Evolutionary conservation across 2,113 vertebrate species (phyloP).

Genomic region (Forbesichthys papilliferus): DNA sequence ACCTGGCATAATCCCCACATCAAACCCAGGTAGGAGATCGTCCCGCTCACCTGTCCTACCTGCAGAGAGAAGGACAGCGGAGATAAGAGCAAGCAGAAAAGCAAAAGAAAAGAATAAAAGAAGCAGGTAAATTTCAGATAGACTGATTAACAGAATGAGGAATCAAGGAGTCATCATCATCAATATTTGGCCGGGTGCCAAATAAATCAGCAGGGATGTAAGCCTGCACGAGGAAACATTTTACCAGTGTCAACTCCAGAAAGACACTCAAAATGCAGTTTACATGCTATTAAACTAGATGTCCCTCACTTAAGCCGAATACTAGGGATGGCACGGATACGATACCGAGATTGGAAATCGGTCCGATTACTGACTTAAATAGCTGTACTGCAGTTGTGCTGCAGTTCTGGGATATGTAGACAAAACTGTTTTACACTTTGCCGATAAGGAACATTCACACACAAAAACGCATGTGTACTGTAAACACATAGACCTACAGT

Average conservation of each 20-base stretch:
- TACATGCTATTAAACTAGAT: background rate
- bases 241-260: too few relatives aligned
- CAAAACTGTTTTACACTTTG: background rate
- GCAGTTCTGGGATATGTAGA: constrained; percentile 16
- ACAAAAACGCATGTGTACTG: background rate
- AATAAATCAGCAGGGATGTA: too few relatives aligned
- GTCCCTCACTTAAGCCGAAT: background rate
- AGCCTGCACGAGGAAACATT: too few relatives aligned
- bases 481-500: background rate
- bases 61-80: constrained; percentile 85
- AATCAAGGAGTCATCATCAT: background rate
- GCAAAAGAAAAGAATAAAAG: constrained; percentile 49
- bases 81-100: constrained; percentile 68
- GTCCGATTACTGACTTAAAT: too few relatives aligned
- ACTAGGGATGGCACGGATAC: too few relatives aligned
- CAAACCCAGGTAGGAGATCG: constrained; percentile 98
- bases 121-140: background rate
- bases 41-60: constrained; percentile 96
- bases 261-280: background rate
- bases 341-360: too few relatives aligned
- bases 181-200: background rate
- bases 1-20: constrained; percentile 99
- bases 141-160: background rate
- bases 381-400: background rate
- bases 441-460: background rate